phyloP scores from a whole-genome alignment of 2,797 vertebrate species.

The Chloroceryle amazona region DNA sequence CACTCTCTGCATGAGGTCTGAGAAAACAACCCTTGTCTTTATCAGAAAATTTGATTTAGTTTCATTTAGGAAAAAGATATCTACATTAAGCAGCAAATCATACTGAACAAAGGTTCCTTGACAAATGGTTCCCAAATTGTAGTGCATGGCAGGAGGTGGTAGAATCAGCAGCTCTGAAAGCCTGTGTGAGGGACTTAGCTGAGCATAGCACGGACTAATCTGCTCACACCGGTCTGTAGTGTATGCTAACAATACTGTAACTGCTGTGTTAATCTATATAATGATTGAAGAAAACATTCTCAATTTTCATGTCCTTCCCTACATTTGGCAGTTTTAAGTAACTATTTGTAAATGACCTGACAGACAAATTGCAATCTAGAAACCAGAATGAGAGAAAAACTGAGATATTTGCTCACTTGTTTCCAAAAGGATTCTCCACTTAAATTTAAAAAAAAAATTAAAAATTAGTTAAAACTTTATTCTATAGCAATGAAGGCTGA shows the following conservation, averaged over 20 bases:
- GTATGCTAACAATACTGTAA: neutral
- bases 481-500: conserved; percentile 54
- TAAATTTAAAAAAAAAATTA: neutral
- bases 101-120: neutral
- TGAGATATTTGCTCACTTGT: neutral
- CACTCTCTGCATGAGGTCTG: neutral
- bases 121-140: neutral
- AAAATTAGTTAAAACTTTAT: neutral
- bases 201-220: neutral
- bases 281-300: neutral
- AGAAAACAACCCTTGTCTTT: neutral
- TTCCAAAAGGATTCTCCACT: neutral
- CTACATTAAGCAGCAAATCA: neutral
- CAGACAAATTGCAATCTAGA: neutral
- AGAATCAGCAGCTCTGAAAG: neutral
- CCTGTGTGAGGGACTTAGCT: neutral
- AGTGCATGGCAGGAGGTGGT: neutral
- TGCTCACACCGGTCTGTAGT: neutral
- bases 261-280: neutral
- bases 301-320: neutral
- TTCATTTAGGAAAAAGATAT: neutral
- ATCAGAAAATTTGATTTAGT: neutral
- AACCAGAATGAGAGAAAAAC: neutral
- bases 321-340: neutral
- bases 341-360: neutral